These are phyloP conservation scores for Physella acuta DNA, from an alignment of 1,140 invertebrate species.

Conservation along the genomic window DNA sequence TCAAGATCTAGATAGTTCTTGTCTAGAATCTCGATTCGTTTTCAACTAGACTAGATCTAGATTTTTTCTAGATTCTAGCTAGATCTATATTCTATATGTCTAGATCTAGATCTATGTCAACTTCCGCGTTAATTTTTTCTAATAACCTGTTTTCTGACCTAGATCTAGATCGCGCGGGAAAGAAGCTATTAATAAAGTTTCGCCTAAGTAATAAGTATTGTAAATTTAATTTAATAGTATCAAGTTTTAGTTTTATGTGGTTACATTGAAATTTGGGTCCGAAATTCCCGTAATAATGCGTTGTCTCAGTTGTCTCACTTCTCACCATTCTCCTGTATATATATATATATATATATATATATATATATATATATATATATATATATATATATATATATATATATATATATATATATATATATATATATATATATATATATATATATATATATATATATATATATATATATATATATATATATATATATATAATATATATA, in stretches of 20 bases:
- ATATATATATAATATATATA: background rate
- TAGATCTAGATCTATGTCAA: too few relatives aligned
- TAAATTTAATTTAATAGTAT: background rate
- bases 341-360: background rate
- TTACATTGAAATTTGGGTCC: background rate
- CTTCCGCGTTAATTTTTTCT: too few relatives aligned
- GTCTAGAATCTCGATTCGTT: too few relatives aligned
- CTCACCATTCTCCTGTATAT: too few relatives aligned
- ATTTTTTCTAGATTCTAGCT: too few relatives aligned
- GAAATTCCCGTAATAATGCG: background rate
- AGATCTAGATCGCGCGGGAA: too few relatives aligned
- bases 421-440: slow-evolving; percentile 5
- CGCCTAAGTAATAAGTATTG: background rate
- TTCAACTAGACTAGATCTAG: too few relatives aligned
- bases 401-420: slow-evolving; percentile 5
- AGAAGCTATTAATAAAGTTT: too few relatives aligned
- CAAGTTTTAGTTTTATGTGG: background rate
- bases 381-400: slow-evolving; percentile 5
- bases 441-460: slow-evolving; percentile 5
- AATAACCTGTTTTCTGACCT: too few relatives aligned
- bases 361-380: background rate
- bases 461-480: background rate
- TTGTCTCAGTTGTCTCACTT: background rate
- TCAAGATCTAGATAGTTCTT: too few relatives aligned
- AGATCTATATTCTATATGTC: too few relatives aligned